These are phyloP conservation scores for Melipona quadrifasciata DNA, from an alignment of 1,140 invertebrate genomes.

Conservation along the genomic window DNA sequence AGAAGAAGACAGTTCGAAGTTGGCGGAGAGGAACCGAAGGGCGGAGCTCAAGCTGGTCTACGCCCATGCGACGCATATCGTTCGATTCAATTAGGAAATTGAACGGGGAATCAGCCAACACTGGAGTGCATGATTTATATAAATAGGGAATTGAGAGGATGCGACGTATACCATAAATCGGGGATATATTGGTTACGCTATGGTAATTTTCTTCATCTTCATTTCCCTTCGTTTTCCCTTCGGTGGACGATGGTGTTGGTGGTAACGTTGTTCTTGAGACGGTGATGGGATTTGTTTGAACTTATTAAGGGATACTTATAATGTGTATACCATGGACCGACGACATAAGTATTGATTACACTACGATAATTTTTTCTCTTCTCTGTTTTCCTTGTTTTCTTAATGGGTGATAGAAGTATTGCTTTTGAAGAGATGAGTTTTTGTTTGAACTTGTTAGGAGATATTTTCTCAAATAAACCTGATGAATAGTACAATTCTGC, in stretches of 20 bases:
- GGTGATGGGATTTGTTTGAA: background rate
- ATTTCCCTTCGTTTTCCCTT: background rate
- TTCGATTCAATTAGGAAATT: constrained; percentile 80
- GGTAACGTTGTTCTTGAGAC: too few relatives aligned
- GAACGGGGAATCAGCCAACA: constrained; percentile 54
- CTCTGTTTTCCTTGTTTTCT: too few relatives aligned
- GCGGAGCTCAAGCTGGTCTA: constrained; percentile 46
- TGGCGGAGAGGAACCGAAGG: background rate
- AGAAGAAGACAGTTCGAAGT: background rate
- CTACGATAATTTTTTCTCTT: too few relatives aligned
- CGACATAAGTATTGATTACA: too few relatives aligned
- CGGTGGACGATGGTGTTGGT: background rate
- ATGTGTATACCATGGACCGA: too few relatives aligned
- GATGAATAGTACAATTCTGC: background rate
- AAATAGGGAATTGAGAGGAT: background rate
- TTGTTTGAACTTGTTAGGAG: background rate
- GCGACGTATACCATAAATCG: background rate
- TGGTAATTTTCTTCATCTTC: background rate
- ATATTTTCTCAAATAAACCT: background rate
- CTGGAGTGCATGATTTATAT: constrained; percentile 52
- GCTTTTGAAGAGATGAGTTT: background rate
- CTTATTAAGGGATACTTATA: background rate
- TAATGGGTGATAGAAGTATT: too few relatives aligned
- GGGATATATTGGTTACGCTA: background rate
- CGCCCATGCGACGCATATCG: constrained; percentile 40